These are phyloP conservation scores for Sphaeridia pumilis DNA, from an alignment of 2,888 invertebrate species.

Conservation along the genomic window DNA sequence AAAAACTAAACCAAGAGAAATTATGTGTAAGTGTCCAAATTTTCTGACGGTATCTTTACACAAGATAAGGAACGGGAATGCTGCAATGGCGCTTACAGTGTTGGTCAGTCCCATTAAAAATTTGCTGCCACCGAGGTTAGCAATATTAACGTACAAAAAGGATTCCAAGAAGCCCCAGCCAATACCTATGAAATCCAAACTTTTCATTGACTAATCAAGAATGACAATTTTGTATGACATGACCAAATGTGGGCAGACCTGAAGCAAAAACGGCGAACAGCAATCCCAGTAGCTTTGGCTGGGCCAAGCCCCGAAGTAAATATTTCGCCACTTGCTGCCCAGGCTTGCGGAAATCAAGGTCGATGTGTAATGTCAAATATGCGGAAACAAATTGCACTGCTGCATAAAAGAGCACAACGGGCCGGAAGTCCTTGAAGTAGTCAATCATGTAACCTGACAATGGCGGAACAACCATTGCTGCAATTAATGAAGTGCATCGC, in stretches of 20 bases:
- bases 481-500: slow-evolving; percentile 60
- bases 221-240: background rate
- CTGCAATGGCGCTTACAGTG: slow-evolving; percentile 62
- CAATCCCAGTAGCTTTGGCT: slow-evolving; percentile 57
- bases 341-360: slow-evolving; percentile 63
- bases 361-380: slow-evolving; percentile 56
- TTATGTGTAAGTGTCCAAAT: slow-evolving; percentile 62
- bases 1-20: slow-evolving; percentile 62
- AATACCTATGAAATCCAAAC: slow-evolving; percentile 47
- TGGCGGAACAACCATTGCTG: slow-evolving; percentile 68
- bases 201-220: background rate
- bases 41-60: slow-evolving; percentile 60
- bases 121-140: slow-evolving; percentile 60
- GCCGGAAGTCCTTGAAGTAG: slow-evolving; percentile 44
- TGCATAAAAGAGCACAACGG: slow-evolving; percentile 64
- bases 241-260: slow-evolving; percentile 44
- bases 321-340: slow-evolving; percentile 57
- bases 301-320: slow-evolving; percentile 54
- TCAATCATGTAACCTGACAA: slow-evolving; percentile 56
- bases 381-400: slow-evolving; percentile 56
- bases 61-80: slow-evolving; percentile 58
- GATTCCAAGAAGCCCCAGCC: slow-evolving; percentile 72
- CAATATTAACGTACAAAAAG: slow-evolving; percentile 65
- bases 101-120: slow-evolving; percentile 71
- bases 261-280: slow-evolving; percentile 59